A percentile compares a stretch with the other conserved stretches of the same genome.
These are phyloP conservation scores for Heliconius hortense DNA, from an alignment of 2,888 invertebrate genomes.

Conservation along the genomic window DNA sequence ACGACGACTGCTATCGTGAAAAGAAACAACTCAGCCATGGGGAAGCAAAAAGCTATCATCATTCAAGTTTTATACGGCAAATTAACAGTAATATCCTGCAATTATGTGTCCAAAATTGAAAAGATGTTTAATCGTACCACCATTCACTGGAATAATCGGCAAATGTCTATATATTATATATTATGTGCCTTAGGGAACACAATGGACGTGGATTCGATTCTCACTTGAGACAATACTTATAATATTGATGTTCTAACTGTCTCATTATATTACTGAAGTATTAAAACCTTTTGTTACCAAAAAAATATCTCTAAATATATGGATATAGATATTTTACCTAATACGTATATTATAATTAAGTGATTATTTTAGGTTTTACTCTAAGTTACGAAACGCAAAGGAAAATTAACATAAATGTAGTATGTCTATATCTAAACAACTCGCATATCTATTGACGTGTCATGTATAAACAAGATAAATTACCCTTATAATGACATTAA, in stretches of 20 bases:
- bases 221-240: neutral
- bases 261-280: too few species aligned
- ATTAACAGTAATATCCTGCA: conserved; percentile 21
- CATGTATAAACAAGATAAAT: neutral
- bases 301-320: neutral
- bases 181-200: neutral
- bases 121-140: neutral
- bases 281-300: neutral
- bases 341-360: too few species aligned
- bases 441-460: neutral
- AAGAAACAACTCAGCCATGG: neutral
- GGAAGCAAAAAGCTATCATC: conserved; percentile 14
- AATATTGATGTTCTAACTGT: neutral
- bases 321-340: neutral
- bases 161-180: neutral
- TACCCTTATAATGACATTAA: neutral
- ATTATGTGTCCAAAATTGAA: conserved; percentile 15
- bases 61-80: conserved; percentile 31
- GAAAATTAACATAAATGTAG: too few species aligned
- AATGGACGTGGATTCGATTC: neutral
- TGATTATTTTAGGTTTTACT: too few species aligned
- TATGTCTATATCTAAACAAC: too few species aligned
- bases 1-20: conserved; percentile 14
- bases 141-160: neutral
- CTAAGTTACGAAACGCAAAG: too few species aligned